Percentiles rank a stretch among this genome's conserved stretches.
Conservation (phyloP, 2,797 vertebrate genomes). For the Silurus aristotelis region DNA sequence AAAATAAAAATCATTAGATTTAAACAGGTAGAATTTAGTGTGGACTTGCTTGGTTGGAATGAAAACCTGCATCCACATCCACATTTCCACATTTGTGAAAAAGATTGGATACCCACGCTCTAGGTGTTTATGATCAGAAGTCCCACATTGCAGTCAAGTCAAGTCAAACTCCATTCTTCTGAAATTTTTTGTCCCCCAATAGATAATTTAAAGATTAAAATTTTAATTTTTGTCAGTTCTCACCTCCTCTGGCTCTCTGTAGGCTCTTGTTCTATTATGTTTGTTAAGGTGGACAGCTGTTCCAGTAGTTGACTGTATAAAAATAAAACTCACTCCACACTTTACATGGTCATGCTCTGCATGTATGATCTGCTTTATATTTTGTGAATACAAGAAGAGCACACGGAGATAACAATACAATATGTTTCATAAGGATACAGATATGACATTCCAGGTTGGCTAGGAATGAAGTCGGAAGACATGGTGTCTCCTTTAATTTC, state of each 20-base stretch:
- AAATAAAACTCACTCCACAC: background rate
- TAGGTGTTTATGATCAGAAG: background rate
- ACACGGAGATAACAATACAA: background rate
- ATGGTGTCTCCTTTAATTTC: constrained; percentile 93
- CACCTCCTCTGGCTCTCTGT: constrained; percentile 86
- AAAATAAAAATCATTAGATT: too few relatives aligned
- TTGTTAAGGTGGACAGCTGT: constrained; percentile 53
- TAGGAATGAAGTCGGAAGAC: constrained; percentile 92
- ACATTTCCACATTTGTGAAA: too few relatives aligned
- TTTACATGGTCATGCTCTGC: background rate
- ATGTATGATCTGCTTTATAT: background rate
- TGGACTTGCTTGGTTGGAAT: too few relatives aligned
- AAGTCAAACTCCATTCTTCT: background rate
- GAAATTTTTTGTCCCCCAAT: background rate
- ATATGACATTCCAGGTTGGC: constrained; percentile 87
- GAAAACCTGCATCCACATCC: too few relatives aligned
- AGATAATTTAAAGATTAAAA: background rate
- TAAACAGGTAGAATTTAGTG: too few relatives aligned
- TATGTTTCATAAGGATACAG: constrained; percentile 87
- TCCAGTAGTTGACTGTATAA: background rate
- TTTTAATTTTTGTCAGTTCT: constrained; percentile 26
- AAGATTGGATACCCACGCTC: too few relatives aligned
- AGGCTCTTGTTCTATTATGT: constrained; percentile 84
- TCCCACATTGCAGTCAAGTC: too few relatives aligned
- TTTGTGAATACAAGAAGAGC: background rate